Evolutionary conservation across 1,140 invertebrate genomes (phyloP).

Genomic region (Neodiprion fabricii): DNA sequence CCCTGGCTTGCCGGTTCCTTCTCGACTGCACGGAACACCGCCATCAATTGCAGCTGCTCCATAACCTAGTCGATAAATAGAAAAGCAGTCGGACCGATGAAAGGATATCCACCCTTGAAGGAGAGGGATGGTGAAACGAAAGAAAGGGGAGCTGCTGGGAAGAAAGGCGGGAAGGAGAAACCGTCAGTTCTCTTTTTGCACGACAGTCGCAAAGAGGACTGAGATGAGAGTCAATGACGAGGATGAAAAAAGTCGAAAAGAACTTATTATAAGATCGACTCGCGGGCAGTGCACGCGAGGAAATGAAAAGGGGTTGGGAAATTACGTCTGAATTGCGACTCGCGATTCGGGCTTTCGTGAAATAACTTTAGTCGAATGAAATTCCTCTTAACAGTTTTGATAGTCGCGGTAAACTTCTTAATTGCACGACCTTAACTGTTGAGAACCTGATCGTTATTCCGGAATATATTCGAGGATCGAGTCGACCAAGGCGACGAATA

Average conservation of each 20-base stretch:
- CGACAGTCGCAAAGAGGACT: background rate
- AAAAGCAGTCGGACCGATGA: slow-evolving; percentile 4
- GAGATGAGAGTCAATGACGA: no score
- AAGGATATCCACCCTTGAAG: slow-evolving; percentile 1
- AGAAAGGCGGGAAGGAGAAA: background rate
- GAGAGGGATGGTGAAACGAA: background rate
- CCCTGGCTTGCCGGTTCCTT: slow-evolving; percentile 1
- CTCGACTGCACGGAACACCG: slow-evolving; percentile 6
- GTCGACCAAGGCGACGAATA: no score
- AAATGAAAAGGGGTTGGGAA: no score
- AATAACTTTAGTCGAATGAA: no score
- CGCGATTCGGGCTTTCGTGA: no score
- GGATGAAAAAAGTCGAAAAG: no score
- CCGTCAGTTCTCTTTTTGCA: background rate
- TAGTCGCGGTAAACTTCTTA: background rate
- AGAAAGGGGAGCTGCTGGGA: background rate
- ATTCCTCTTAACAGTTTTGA: background rate
- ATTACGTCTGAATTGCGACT: no score
- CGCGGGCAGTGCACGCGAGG: no score
- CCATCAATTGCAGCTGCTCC: slow-evolving; percentile 6
- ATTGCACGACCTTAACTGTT: background rate
- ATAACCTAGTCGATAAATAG: slow-evolving; percentile 7
- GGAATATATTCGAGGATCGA: no score
- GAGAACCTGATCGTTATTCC: background rate
- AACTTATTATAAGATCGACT: no score